Evolutionary conservation across 2,113 vertebrate genomes (phyloP).

Genomic region (Patagioenas fasciata): DNA sequence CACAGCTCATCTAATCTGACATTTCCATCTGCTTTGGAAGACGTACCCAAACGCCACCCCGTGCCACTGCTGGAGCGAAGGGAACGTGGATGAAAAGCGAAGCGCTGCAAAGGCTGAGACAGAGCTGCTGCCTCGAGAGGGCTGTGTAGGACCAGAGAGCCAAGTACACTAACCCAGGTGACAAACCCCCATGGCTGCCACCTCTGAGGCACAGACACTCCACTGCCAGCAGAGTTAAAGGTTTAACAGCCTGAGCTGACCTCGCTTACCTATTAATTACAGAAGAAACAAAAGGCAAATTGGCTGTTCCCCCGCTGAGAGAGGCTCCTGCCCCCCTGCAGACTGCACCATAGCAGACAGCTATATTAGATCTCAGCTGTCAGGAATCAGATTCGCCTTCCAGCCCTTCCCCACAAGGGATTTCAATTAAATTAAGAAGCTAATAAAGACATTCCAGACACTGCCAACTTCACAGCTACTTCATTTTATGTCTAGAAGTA

Average conservation of each 20-base stretch:
- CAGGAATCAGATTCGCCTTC: constrained; percentile 8
- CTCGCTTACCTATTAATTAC: constrained; percentile 11
- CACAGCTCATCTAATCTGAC: neutral
- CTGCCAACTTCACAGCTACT: neutral
- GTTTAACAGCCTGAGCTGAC: neutral
- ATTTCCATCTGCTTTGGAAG: neutral
- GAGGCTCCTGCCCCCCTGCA: neutral
- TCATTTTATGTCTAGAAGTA: neutral
- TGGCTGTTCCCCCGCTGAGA: neutral
- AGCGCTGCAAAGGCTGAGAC: neutral
- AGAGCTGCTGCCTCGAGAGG: neutral
- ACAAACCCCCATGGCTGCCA: neutral
- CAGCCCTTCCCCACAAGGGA: neutral
- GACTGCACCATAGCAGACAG: neutral
- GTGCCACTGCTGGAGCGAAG: neutral
- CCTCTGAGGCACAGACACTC: neutral
- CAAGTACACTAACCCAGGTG: accelerated
- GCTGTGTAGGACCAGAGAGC: neutral
- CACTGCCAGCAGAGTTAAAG: neutral
- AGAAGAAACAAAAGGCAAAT: neutral
- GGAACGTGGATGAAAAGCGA: neutral
- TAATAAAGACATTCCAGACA: constrained; percentile 35
- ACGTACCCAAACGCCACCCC: accelerated
- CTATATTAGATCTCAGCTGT: constrained; percentile 20
- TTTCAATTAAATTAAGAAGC: constrained; percentile 35